Conservation (phyloP, 2,797 vertebrate genomes). For the Crocidura indochinensis region DNA sequence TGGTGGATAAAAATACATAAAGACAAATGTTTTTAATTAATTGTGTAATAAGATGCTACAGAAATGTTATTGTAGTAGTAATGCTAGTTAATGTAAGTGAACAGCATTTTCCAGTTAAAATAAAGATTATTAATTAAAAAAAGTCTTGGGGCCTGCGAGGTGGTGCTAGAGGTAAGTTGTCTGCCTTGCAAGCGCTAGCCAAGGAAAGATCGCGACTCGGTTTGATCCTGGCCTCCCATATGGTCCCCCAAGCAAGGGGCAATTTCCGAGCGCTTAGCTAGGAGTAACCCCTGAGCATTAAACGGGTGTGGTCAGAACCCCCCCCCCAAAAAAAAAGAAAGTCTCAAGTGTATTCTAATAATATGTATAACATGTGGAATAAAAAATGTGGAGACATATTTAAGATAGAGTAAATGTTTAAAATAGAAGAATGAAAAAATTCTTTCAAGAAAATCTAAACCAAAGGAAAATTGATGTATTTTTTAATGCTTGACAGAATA, state of each 20-base stretch:
- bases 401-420: background rate
- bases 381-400: background rate
- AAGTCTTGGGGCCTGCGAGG: no score
- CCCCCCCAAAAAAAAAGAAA: no score
- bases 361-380: background rate
- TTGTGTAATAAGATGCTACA: background rate
- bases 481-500: background rate
- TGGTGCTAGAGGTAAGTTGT: no score
- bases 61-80: background rate
- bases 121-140: background rate
- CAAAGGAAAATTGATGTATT: background rate
- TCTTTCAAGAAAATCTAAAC: background rate
- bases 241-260: no score
- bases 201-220: no score
- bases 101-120: background rate
- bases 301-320: no score
- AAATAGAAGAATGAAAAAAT: slow-evolving; percentile 24
- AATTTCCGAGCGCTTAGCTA: no score
- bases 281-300: no score
- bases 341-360: background rate
- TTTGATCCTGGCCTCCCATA: no score
- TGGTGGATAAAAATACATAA: background rate
- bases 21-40: slow-evolving; percentile 30
- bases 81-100: slow-evolving; percentile 41
- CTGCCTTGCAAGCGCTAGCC: no score